Base-by-base conservation (phyloP, 1,140 invertebrate genomes). In the Himalopsyche phryganea region DNA sequence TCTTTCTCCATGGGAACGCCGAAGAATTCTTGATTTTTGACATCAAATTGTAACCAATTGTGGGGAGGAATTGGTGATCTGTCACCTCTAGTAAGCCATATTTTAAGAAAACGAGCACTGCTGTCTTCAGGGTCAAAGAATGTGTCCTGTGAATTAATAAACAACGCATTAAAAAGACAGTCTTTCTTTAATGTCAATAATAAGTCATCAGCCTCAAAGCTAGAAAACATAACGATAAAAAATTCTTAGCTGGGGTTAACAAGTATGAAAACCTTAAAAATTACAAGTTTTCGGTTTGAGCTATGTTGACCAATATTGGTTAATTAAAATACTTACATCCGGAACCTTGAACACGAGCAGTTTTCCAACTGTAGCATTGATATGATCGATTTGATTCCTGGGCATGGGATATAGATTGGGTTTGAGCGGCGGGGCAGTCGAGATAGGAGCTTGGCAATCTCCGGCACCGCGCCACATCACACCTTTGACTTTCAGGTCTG, bases 1-100 rank as follows among this genome's bases (percentile, higher is more conserved):
- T 94, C 85, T 1, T 74, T 73, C 3, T 76, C 67, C 35, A 86
- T 74, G 4, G 92, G 92, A 18, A 95, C 80, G 1, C 92, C 93
- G 71, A 85, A 94, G 69, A 95, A 92, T 78, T 94, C 91, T 69
- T 92, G 89, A 76, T 92, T 93, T 55, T 88, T 89, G 1, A 78
- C 77, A 68, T 96, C 90, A 69, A 95, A 96, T 70, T 94, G 91
- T 41, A 96, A 72, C 93, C 93, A 96, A 66, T 90, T 84, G n/a
- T 82, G 71, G 0, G 80, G 52, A 1, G 84, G 78, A 19, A 94
- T 80, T 46, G 83, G 74, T 7, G 81, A 80, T 41, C 86, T 80
- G 58, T 93, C 86, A 40, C 82, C 83, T 23, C 85, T 88, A 10
- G 88, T 79, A 0, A 96, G 75, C 1, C 83, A 83, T 59, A 96